Evolutionary conservation across 1,140 invertebrate species (phyloP).

Genomic region (Drepana arcuata): DNA sequence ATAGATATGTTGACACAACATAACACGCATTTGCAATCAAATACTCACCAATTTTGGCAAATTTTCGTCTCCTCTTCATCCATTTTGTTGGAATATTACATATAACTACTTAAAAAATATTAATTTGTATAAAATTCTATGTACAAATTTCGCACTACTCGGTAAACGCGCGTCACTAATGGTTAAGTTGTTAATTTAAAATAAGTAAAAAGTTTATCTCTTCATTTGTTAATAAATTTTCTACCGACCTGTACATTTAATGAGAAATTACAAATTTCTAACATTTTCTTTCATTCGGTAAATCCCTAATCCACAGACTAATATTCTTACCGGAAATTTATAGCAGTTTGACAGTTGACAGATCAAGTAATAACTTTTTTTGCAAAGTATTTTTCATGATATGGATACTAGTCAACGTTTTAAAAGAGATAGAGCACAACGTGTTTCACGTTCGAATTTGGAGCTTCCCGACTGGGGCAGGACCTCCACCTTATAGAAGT

Average conservation of each 20-base stretch:
- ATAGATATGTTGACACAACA: constrained; percentile 16
- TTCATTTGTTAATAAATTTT: too few species aligned
- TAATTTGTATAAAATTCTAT: not conserved
- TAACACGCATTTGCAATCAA: constrained; percentile 5
- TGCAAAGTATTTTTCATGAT: too few species aligned
- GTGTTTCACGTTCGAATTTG: too few species aligned
- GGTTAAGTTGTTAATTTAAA: too few species aligned
- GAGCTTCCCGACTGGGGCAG: too few species aligned
- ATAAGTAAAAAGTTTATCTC: too few species aligned
- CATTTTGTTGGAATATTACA: constrained; percentile 19
- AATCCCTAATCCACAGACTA: constrained; percentile 15
- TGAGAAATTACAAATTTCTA: too few species aligned
- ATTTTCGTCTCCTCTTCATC: constrained; percentile 11
- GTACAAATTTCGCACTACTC: not conserved
- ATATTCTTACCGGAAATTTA: constrained; percentile 1
- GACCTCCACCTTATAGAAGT: too few species aligned
- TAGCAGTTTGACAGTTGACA: constrained; percentile 3
- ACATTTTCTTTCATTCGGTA: too few species aligned
- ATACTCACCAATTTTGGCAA: constrained; percentile 19
- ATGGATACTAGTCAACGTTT: too few species aligned
- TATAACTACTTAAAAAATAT: constrained; percentile 3
- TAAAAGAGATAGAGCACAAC: too few species aligned
- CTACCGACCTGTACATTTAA: too few species aligned
- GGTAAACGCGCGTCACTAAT: not conserved
- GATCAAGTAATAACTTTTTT: constrained; percentile 2